Conservation (phyloP, 2,888 invertebrate species). For the Sarcophaga rosellei region DNA sequence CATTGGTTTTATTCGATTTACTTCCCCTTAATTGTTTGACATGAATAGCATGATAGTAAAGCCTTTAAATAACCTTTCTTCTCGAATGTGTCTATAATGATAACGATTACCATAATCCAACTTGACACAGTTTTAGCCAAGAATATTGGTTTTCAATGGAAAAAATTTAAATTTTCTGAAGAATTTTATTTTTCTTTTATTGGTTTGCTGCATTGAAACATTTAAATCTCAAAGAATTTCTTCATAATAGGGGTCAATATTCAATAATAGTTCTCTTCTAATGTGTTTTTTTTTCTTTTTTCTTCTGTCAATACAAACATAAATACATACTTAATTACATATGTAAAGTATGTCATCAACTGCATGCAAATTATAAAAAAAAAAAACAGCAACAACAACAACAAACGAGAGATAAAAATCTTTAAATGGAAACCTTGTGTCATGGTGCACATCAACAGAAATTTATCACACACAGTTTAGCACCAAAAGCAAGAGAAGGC, state of each 20-base stretch:
- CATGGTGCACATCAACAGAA: not conserved
- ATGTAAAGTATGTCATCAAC: conserved; percentile 17
- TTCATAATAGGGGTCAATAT: conserved; percentile 32
- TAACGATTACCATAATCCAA: not conserved
- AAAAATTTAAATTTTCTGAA: not conserved
- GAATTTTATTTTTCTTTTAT: not conserved
- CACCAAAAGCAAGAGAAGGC: not conserved
- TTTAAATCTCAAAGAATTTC: conserved; percentile 20
- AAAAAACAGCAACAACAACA: conserved; percentile 10
- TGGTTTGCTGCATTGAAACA: not conserved
- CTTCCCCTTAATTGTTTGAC: too few species aligned
- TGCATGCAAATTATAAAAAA: too few species aligned
- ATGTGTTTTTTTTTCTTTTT: too few species aligned
- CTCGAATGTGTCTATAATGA: not conserved
- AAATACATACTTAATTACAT: conserved; percentile 21
- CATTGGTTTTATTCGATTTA: too few species aligned
- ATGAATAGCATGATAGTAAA: not conserved
- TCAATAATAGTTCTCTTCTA: conserved; percentile 6
- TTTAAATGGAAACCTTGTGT: conserved; percentile 30
- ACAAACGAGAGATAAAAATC: conserved; percentile 33
- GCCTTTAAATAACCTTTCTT: not conserved
- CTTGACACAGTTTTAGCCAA: not conserved
- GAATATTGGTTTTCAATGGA: not conserved
- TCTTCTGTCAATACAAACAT: not conserved
- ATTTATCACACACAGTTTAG: not conserved